Evolutionary conservation across 2,888 invertebrate species (phyloP).

Genomic region (Cephus rjabovi): DNA sequence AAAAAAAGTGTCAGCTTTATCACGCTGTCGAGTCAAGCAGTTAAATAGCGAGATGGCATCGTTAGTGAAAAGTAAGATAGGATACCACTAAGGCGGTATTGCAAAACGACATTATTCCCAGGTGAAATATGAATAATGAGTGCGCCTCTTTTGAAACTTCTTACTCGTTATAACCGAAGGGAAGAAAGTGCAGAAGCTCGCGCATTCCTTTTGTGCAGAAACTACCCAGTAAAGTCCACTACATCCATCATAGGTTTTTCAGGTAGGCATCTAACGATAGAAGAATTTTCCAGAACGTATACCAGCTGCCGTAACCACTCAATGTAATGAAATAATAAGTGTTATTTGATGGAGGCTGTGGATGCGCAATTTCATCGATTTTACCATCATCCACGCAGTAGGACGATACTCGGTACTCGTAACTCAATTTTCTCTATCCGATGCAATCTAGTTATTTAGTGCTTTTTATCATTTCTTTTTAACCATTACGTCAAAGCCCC

Average conservation of each 20-base stretch:
- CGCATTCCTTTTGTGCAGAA: background rate
- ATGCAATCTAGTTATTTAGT: background rate
- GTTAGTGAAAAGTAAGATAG: background rate
- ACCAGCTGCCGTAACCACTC: background rate
- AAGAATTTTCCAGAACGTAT: background rate
- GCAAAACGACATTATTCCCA: background rate
- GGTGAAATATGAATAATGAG: background rate
- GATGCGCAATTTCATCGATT: background rate
- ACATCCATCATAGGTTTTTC: conserved; percentile 7
- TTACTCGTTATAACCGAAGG: background rate
- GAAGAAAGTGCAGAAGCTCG: background rate
- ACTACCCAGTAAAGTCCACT: background rate
- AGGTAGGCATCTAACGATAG: background rate
- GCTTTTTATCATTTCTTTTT: background rate
- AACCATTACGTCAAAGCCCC: background rate
- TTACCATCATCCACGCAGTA: background rate
- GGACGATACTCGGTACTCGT: background rate
- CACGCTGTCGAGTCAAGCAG: background rate
- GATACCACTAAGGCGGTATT: background rate
- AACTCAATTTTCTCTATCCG: background rate
- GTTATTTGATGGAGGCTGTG: background rate
- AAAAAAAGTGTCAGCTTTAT: background rate
- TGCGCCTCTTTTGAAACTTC: background rate
- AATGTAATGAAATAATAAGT: conserved; percentile 8
- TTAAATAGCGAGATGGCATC: background rate